Evolutionary conservation across 2,113 vertebrate species (phyloP), one percentile per base, ranked within the genome.

Genomic region (Cyanoramphus novaezelandiae): DNA sequence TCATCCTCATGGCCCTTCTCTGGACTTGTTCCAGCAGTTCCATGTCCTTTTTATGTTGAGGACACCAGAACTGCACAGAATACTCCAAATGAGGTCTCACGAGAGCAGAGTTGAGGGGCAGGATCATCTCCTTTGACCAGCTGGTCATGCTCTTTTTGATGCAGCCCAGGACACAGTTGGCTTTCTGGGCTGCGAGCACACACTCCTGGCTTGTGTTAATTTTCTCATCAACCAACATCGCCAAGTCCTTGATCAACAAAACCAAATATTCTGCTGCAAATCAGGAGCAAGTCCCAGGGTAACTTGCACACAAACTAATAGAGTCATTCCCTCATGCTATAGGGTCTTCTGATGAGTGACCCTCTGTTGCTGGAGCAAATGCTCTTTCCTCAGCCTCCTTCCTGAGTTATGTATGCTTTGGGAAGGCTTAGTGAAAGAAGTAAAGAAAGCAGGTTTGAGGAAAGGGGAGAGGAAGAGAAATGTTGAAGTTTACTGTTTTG

Each of bases 281-380:
- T 67, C 17, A 77, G 63, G 39, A 70, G 13, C 24, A 75, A 75
- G 17, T 60, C 25, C 37, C 9, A 18, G 27, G 41, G 23, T 50
- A 60, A 84, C 23, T 82, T 37, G 9, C 20, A 76, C 0, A 0
- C 2, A 28, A 14, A 33, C 19, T 41, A 50, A 10, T 41, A 74
- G 44, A 49, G 63, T 41, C 39, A 31, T 12, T 11, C 16, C 41
- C 24, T 70, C 19, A 33, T 67, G 16, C 33, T 77, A 43, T 75
- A 81, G 12, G 3, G 33, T 27, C 15, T 82, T 68, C 41, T 68
- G 29, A 10, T 41, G 31, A 62, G 16, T 27, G 19, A 92, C 50
- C 20, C 82, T 75, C 27, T 13, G 2, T 31, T 47, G 17, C 13
- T 53, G 3, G 5, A 72, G 28, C 39, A 81, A 74, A 7, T 31